These are phyloP conservation scores for Nymphalis io DNA, from an alignment of 1,140 invertebrate species.

Conservation along the genomic window DNA sequence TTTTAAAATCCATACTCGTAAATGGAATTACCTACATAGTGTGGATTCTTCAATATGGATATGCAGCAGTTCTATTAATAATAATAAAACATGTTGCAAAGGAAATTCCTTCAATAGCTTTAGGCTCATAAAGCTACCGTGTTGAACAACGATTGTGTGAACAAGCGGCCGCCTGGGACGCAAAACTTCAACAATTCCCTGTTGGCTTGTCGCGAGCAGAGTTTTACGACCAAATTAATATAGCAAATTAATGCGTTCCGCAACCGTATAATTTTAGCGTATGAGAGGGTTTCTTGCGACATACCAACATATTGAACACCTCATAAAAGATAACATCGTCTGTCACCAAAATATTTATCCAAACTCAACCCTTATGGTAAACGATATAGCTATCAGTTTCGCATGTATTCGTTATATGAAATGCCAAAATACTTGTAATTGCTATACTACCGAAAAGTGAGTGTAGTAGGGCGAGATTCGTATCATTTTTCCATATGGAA, in stretches of 20 bases:
- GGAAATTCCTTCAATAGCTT: conserved; percentile 64
- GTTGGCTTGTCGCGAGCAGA: conserved; percentile 73
- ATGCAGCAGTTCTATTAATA: conserved; percentile 56
- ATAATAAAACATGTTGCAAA: conserved; percentile 57
- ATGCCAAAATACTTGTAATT: conserved; percentile 7
- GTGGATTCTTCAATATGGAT: conserved; percentile 19
- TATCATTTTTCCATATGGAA: conserved; percentile 80
- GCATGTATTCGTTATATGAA: conserved; percentile 19
- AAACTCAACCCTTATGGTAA: conserved; percentile 13
- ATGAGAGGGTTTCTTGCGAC: conserved; percentile 71
- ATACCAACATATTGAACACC: conserved; percentile 53
- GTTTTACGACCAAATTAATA: conserved; percentile 82
- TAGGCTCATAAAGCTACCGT: conserved; percentile 60
- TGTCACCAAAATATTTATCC: conserved; percentile 15
- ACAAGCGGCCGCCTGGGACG: conserved; percentile 71
- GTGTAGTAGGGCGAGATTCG: conserved; percentile 56
- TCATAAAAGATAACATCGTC: conserved; percentile 32
- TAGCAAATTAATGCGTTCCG: conserved; percentile 81
- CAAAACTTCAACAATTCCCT: conserved; percentile 71
- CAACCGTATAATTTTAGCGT: conserved; percentile 75
- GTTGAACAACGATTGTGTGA: conserved; percentile 68
- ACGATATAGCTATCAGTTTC: conserved; percentile 20
- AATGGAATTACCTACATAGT: too few relatives aligned
- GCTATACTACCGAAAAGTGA: conserved; percentile 37
- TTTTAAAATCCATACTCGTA: too few relatives aligned